Conservation (phyloP, 92 coral and sea anemone species). For the Desmophyllum pertusum region DNA sequence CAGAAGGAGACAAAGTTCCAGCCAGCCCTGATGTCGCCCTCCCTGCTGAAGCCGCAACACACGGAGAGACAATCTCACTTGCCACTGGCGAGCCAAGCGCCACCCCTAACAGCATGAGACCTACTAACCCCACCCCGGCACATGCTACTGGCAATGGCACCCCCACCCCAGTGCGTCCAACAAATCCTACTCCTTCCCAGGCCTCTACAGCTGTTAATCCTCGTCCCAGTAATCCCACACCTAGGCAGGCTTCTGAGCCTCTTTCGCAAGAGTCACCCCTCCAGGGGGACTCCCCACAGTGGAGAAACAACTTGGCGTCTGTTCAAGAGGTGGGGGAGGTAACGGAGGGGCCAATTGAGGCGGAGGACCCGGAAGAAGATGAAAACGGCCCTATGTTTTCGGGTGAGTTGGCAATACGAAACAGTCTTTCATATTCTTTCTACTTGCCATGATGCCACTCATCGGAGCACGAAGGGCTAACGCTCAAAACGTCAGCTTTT, state of each 20-base stretch:
- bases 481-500: no score
- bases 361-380: constrained; percentile 43
- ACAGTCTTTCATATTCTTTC: no score
- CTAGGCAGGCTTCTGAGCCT: constrained; percentile 65
- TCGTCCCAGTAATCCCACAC: constrained; percentile 91
- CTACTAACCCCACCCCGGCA: constrained; percentile 98
- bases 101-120: constrained; percentile 88
- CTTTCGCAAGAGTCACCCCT: constrained; percentile 60
- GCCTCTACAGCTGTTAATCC: constrained; percentile 72
- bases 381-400: constrained; percentile 55
- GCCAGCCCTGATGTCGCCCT: constrained; percentile 25
- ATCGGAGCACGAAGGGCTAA: no score
- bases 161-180: constrained; percentile 92
- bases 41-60: constrained; percentile 9
- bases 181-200: constrained; percentile 94
- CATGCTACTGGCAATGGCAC: constrained; percentile 93
- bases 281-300: constrained; percentile 66
- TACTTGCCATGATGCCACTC: no score
- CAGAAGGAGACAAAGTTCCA: constrained; percentile 20
- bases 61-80: constrained; percentile 39
- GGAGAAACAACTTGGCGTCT: constrained; percentile 78
- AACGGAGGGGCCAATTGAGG: constrained; percentile 33
- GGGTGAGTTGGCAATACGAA: constrained; percentile 11
- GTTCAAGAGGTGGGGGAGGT: constrained; percentile 73
- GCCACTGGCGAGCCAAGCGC: constrained; percentile 50